Conservation (phyloP, 1,140 invertebrate genomes). For the Sycophaga agraensis region DNA sequence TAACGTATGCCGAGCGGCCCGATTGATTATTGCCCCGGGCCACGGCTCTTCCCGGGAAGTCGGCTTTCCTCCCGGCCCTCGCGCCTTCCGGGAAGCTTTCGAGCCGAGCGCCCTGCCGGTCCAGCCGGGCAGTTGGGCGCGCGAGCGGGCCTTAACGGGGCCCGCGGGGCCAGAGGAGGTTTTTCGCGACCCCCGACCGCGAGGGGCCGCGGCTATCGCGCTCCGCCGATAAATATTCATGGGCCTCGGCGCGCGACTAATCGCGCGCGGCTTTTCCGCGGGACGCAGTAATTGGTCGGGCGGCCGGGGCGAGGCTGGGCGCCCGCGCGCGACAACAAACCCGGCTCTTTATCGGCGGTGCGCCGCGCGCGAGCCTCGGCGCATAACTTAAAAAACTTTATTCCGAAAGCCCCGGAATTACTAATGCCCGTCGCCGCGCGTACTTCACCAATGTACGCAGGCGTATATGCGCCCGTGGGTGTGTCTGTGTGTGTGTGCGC, state of each 20-base stretch:
- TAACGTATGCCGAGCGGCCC: too few relatives aligned
- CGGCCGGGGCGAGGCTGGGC: conserved; percentile 18
- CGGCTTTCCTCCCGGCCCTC: too few relatives aligned
- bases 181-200: conserved; percentile 41
- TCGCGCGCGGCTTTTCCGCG: too few relatives aligned
- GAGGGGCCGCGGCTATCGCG: conserved; percentile 49
- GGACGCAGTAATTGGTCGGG: too few relatives aligned
- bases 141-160: too few relatives aligned
- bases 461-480: neutral
- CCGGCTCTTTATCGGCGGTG: conserved; percentile 10
- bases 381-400: conserved; percentile 26
- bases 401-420: conserved; percentile 3
- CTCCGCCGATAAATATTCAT: conserved; percentile 55
- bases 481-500: too few relatives aligned
- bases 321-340: conserved; percentile 1
- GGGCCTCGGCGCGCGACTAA: conserved; percentile 44
- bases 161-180: too few relatives aligned
- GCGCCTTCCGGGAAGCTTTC: too few relatives aligned
- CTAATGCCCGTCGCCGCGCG: neutral
- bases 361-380: neutral
- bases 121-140: too few relatives aligned
- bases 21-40: too few relatives aligned
- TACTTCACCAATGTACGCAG: neutral
- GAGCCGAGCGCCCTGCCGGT: too few relatives aligned
- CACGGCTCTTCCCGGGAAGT: too few relatives aligned